These are phyloP conservation scores for Pteruthius melanotis DNA, from an alignment of 2,113 vertebrate genomes.

Conservation along the genomic window DNA sequence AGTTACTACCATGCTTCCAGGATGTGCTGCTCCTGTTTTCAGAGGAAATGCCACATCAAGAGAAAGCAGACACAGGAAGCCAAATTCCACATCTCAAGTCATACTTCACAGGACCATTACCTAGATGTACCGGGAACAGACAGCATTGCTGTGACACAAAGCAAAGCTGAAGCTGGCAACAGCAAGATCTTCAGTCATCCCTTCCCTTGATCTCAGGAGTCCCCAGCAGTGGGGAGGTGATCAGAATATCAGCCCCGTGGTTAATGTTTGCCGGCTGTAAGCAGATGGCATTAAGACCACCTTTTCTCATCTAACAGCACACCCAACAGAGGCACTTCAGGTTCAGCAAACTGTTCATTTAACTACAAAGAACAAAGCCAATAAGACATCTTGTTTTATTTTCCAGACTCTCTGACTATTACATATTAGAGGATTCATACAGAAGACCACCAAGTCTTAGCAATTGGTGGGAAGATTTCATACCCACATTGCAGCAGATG, in stretches of 20 bases:
- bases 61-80: rapidly evolving
- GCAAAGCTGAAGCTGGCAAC: not conserved
- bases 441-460: not conserved
- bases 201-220: not conserved
- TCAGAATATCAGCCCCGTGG: rapidly evolving
- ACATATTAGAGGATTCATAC: not conserved
- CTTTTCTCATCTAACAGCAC: not conserved
- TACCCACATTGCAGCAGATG: not conserved
- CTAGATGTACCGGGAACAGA: not conserved
- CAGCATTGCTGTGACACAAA: not conserved
- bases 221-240: not conserved
- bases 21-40: not conserved
- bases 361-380: not conserved
- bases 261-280: not conserved
- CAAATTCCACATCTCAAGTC: not conserved
- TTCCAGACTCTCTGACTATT: not conserved
- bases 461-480: not conserved
- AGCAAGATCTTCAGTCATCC: not conserved
- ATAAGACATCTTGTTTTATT: not conserved
- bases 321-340: not conserved
- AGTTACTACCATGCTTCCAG: not conserved
- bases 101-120: not conserved
- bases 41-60: not conserved
- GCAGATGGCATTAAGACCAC: not conserved
- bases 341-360: not conserved